Evolutionary conservation across 2,888 invertebrate genomes (phyloP).

Genomic region (Melieria picta): DNA sequence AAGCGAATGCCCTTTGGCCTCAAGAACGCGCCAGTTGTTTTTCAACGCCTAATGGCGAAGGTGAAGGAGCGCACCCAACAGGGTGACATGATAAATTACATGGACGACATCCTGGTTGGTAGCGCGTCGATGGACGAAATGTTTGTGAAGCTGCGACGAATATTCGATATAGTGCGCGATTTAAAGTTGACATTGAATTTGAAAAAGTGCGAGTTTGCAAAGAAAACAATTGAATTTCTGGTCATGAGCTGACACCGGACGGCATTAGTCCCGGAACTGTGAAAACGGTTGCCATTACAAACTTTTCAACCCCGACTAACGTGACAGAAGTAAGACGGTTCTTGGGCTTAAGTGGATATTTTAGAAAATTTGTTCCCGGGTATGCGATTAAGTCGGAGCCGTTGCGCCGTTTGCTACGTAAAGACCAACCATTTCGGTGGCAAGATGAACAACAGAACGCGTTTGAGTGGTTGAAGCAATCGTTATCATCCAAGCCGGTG

Average conservation of each 20-base stretch:
- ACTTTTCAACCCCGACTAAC: constrained; percentile 34
- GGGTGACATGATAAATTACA: constrained; percentile 36
- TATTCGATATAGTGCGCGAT: constrained; percentile 20
- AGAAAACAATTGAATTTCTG: constrained; percentile 31
- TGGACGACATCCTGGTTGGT: constrained; percentile 34
- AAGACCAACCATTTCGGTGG: constrained; percentile 30
- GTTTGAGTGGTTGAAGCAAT: constrained; percentile 24
- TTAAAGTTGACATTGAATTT: constrained; percentile 32
- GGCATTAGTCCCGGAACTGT: constrained; percentile 33
- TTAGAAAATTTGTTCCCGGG: constrained; percentile 34
- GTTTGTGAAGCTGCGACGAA: constrained; percentile 24
- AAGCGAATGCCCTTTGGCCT: constrained; percentile 40
- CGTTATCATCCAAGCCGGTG: constrained; percentile 18
- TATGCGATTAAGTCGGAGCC: constrained; percentile 37
- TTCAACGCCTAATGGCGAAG: constrained; percentile 28
- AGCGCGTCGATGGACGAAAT: constrained; percentile 19
- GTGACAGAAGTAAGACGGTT: constrained; percentile 33
- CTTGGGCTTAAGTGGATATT: constrained; percentile 39
- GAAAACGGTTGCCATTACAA: constrained; percentile 20
- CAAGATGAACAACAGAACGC: constrained; percentile 25
- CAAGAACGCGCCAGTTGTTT: constrained; percentile 28
- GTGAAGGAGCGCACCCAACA: constrained; percentile 13
- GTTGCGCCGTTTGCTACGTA: constrained; percentile 21
- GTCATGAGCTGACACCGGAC: too few relatives aligned
- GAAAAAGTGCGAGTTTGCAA: constrained; percentile 35